phyloP scores from a whole-genome alignment of 1,140 invertebrate genomes.

The Mizuhopecten yessoensis region DNA sequence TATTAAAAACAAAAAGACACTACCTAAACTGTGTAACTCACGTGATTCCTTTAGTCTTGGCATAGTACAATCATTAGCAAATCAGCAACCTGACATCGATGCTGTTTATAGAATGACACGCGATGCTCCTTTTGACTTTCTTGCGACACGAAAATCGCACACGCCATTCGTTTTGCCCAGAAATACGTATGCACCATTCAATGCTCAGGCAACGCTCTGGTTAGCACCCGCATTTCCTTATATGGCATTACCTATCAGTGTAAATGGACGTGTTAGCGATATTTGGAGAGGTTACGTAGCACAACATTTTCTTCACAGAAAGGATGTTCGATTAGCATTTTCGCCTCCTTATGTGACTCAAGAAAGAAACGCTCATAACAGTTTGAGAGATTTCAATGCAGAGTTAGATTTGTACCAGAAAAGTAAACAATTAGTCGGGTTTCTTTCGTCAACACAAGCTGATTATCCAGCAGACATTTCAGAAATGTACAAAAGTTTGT shows the following conservation, averaged over 20 bases:
- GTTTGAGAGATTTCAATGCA: conserved; percentile 44
- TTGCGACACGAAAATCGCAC: not conserved
- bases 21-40: not conserved
- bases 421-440: too few relatives aligned
- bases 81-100: conserved; percentile 61
- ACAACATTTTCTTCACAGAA: conserved; percentile 41
- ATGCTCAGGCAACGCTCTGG: conserved; percentile 59
- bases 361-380: conserved; percentile 53
- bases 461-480: too few relatives aligned
- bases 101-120: conserved; percentile 59
- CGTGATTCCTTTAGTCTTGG: not conserved
- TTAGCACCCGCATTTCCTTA: conserved; percentile 42
- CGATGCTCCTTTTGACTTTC: conserved; percentile 49
- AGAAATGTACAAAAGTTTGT: too few relatives aligned
- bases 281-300: conserved; percentile 60
- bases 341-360: conserved; percentile 52
- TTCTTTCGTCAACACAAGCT: too few relatives aligned
- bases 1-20: conserved; percentile 3
- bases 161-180: conserved; percentile 41
- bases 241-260: conserved; percentile 48
- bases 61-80: conserved; percentile 55
- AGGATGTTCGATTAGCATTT: conserved; percentile 44
- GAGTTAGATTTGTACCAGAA: not conserved
- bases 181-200: conserved; percentile 54
- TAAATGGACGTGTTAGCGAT: conserved; percentile 58